Base-by-base conservation (phyloP, 2,113 vertebrate genomes). In the Anas platyrhynchos region DNA sequence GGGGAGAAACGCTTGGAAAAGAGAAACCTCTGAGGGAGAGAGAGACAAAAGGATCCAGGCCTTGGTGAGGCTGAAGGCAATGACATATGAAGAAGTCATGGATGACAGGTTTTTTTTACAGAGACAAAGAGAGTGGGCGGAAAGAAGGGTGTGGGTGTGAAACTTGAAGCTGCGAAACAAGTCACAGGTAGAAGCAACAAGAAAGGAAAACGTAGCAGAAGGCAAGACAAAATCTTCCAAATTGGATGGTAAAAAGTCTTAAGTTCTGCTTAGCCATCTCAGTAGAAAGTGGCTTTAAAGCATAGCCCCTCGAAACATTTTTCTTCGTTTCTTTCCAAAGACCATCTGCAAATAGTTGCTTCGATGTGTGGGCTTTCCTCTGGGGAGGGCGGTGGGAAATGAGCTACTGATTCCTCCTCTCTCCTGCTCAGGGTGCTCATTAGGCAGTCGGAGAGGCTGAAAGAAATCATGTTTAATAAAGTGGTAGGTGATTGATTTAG, bases 91-190 rank as follows among this genome's bases (percentile, higher is more conserved):
- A 78, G 76, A 91, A 95, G 58, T 68, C 54, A 73, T 76, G 74
- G 95, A 84, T 93, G 94, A 92, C 77, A 91, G 43, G 52, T 34
- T 29, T 0, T 27, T 86, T 86, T 84, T 88, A 86, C 68, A 82
- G 78, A 96, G 86, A 94, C 62, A 93, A 95, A 91, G 86, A 72
- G 59, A 72, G 89, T 95, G 66, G 94, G 95, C 94, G 66, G 89
- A 54, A 97, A 93, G 84, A 82, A 89, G 54, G 29, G 62, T 36
- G 95, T 97, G 80, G 89, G 93, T 95, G 94, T 89, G 93, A 93
- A 87, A 92, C 78, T 32, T 27, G 66, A 93, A 93, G 86, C 69
- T 92, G 29, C 2, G 71, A 65, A 95, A 65, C 32, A 58, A n/a
- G 89, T 65, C 62, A 44, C 89, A 95, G 92, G 95, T 93, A 95